These are phyloP conservation scores for Sminthurinus aureus DNA, from an alignment of 2,888 invertebrate genomes.

Conservation along the genomic window DNA sequence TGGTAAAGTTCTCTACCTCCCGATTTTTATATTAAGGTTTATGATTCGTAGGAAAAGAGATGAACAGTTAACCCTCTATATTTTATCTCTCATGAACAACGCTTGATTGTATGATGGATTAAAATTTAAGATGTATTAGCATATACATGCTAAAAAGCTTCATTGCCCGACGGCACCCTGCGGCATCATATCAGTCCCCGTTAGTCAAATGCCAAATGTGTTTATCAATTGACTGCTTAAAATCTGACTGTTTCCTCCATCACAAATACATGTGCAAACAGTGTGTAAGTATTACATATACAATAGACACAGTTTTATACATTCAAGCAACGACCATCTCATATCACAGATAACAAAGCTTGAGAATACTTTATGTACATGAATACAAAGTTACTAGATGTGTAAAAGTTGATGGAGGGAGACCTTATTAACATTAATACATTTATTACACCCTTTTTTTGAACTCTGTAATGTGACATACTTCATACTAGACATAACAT, in stretches of 20 bases:
- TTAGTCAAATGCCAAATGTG: conserved; percentile 28
- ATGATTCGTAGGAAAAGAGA: not conserved
- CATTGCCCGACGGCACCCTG: conserved; percentile 34
- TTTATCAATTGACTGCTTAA: conserved; percentile 16
- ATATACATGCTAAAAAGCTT: conserved; percentile 9
- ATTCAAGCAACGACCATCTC: not conserved
- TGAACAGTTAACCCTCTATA: conserved; percentile 29
- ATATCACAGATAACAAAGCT: not conserved
- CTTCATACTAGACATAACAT: too few species aligned
- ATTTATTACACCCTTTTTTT: conserved; percentile 17
- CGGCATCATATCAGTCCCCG: conserved; percentile 27
- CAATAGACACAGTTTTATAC: too few species aligned
- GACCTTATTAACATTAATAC: conserved; percentile 8
- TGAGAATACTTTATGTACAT: too few species aligned
- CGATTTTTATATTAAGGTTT: too few species aligned
- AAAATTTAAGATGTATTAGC: conserved; percentile 9
- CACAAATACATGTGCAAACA: too few species aligned
- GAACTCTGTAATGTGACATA: conserved; percentile 1
- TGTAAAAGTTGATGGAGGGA: too few species aligned
- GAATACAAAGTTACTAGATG: too few species aligned
- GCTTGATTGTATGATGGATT: conserved; percentile 41
- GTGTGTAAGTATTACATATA: too few species aligned
- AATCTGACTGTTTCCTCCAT: not conserved
- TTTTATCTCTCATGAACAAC: conserved; percentile 32
- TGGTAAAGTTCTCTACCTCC: too few species aligned